Base-by-base conservation (phyloP, 2,113 vertebrate species). In the Esox niger region DNA sequence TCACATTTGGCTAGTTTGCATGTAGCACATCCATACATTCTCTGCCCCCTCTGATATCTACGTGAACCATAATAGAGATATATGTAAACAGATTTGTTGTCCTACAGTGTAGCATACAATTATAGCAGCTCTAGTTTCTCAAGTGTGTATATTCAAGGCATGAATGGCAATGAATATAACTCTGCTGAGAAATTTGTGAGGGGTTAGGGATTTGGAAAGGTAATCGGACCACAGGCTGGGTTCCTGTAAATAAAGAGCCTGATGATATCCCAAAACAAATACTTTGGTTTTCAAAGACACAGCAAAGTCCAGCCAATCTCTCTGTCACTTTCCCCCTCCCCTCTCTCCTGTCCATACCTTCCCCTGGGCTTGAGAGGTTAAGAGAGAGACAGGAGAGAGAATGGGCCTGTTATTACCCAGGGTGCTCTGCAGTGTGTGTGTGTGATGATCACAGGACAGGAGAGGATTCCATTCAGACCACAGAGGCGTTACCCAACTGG, bases 261-360 rank as follows among this genome's bases (percentile, higher is more conserved):
- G 38, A 43, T 58, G 49, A 59, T 64, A 64, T 58, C 66, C 27
- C 62, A 30, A 68, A 63, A 73, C 63, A 66, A 66, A 71, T 64
- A 52, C 27, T n/a, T 52, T 54, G 59, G 38, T 4, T 60, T 70
- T 29, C 73, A 68, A 65, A 66, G 33, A 61, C 57, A 23, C 46
- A 21, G 47, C 46, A 15, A 70, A 58, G 38, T 32, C 49, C 64
- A 52, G 47, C 68, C 49, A 64, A 57, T 61, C 61, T 30, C 66
- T 46, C 25, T 25, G n/a, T 49, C 49, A 25, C 64, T 26, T 21
- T 2, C 63, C 21, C 63, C 15, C 47, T 21, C 27, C 35, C 1
- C 1, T 15, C 21, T 13, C 32, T 21, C 3, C n/a, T 11, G 2
- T n/a, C 27, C 13, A 17, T 30, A 3, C 26, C 20, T 49, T 7